Conservation (phyloP, 1,140 invertebrate genomes). For the Diploscapter pachys region DNA sequence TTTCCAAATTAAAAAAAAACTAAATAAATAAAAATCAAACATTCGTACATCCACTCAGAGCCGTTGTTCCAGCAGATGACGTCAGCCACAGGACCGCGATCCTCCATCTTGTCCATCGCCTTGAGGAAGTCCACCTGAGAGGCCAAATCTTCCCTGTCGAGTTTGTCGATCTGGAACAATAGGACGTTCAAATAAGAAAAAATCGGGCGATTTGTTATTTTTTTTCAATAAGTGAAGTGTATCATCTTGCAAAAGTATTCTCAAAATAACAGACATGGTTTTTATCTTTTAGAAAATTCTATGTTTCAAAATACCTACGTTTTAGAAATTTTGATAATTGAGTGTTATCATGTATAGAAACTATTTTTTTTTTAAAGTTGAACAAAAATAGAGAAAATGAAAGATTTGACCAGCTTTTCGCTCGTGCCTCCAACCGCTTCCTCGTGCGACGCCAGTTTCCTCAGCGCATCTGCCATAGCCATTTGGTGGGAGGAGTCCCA, state of each 20-base stretch:
- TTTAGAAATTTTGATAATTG: too few relatives aligned
- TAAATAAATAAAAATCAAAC: conserved; percentile 2
- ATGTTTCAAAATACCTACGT: not conserved
- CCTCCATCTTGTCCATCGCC: conserved; percentile 76
- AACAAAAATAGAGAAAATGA: not conserved
- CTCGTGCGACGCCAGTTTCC: conserved; percentile 69
- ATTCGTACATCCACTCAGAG: conserved; percentile 70
- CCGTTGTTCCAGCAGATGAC: conserved; percentile 88
- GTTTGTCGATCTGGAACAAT: conserved; percentile 71
- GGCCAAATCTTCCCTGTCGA: conserved; percentile 83
- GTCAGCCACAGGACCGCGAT: conserved; percentile 84
- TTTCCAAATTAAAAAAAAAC: conserved; percentile 1
- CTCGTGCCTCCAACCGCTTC: conserved; percentile 60
- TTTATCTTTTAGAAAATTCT: too few relatives aligned
- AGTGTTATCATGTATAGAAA: too few relatives aligned
- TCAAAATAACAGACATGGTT: too few relatives aligned
- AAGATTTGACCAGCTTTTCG: conserved; percentile 49
- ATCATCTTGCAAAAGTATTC: too few relatives aligned
- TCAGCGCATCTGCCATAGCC: conserved; percentile 71
- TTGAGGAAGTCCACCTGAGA: conserved; percentile 78
- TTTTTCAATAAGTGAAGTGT: too few relatives aligned
- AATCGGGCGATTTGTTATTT: not conserved
- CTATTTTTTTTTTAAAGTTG: conserved; percentile 14
- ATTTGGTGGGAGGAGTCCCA: conserved; percentile 81
- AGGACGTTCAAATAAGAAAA: not conserved